Conservation (phyloP, 2,888 invertebrate species). For the Heteromyza rotundicornis region DNA sequence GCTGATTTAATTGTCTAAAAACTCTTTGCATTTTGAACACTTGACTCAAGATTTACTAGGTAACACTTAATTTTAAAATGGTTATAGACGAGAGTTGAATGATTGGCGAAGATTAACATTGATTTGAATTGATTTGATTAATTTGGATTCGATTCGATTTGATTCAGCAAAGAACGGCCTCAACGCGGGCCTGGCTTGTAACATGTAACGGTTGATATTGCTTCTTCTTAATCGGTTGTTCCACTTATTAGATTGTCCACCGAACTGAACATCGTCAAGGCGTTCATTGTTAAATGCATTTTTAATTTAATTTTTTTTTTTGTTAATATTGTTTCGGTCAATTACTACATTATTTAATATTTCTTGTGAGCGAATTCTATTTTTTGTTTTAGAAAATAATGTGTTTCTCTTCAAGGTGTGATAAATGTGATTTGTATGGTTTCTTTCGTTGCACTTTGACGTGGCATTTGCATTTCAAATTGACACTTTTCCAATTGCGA, state of each 20-base stretch:
- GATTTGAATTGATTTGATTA: background rate
- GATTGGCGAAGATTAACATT: background rate
- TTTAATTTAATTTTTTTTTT: background rate
- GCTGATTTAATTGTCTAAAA: constrained; percentile 42
- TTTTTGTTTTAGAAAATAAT: background rate
- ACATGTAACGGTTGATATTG: too few relatives aligned
- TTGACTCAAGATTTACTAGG: background rate
- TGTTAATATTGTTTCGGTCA: background rate
- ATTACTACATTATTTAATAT: background rate
- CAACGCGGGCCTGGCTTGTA: background rate
- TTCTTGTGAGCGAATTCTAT: background rate
- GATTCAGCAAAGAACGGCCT: background rate
- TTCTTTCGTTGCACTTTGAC: constrained; percentile 46
- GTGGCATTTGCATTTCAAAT: background rate
- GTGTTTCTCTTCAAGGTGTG: constrained; percentile 38
- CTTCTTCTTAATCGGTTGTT: too few relatives aligned
- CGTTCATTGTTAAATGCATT: background rate
- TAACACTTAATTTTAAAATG: constrained; percentile 6
- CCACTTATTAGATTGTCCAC: background rate
- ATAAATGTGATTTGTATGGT: constrained; percentile 52
- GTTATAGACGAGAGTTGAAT: background rate
- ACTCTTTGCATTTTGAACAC: constrained; percentile 48
- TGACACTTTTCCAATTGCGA: background rate
- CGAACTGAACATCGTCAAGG: background rate
- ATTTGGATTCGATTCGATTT: background rate